Evolutionary conservation across 2,888 invertebrate genomes (phyloP).

Genomic region (Scrobipalpa costella): DNA sequence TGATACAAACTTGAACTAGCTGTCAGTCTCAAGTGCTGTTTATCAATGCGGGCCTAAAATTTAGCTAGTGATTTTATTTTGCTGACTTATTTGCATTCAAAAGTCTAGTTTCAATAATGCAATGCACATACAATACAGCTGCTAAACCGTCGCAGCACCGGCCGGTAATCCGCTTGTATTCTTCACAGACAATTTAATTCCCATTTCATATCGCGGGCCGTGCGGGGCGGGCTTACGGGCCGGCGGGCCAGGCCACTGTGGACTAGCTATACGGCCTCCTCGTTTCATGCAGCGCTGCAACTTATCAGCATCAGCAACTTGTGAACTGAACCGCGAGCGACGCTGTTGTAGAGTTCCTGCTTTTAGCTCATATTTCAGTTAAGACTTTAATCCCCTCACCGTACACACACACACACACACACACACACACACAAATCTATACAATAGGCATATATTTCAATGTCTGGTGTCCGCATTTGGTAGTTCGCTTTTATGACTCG

Average conservation of each 20-base stretch:
- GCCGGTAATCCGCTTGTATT: conserved; percentile 54
- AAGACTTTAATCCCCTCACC: conserved; percentile 35
- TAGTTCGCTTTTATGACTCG: conserved; percentile 27
- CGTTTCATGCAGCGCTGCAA: conserved; percentile 19
- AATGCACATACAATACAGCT: background rate
- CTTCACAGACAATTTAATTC: conserved; percentile 73
- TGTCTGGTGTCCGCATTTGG: conserved; percentile 10
- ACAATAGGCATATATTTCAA: conserved; percentile 1
- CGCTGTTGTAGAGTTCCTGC: conserved; percentile 41
- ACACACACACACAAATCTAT: background rate
- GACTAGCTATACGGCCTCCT: conserved; percentile 31
- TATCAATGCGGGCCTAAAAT: too few species aligned
- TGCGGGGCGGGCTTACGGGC: conserved; percentile 43
- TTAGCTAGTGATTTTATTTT: background rate
- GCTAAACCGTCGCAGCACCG: background rate
- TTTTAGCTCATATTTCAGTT: conserved; percentile 36
- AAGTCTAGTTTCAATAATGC: background rate
- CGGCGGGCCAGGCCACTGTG: conserved; percentile 25
- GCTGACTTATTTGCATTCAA: background rate
- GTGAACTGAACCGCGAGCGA: conserved; percentile 50
- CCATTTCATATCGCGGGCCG: conserved; percentile 62
- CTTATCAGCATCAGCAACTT: conserved; percentile 38
- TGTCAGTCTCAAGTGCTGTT: too few species aligned
- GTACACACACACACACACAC: background rate
- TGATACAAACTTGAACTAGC: too few species aligned